Base-by-base conservation (phyloP, 2,113 vertebrate species). In the Erythrocercus mccallii region DNA sequence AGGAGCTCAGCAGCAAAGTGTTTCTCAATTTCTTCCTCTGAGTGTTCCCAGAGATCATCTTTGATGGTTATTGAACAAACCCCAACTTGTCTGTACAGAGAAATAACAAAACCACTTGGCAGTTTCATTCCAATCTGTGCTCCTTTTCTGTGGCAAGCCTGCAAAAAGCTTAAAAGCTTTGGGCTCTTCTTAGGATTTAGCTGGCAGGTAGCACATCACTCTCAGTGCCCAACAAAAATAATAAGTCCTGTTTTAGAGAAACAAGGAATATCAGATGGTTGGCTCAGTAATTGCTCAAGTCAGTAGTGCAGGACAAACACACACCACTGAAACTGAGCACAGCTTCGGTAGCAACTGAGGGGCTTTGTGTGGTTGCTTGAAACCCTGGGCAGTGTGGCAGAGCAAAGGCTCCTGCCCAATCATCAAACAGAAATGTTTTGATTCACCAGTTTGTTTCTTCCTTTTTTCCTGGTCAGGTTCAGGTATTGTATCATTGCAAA, bases 21-120 rank as follows among this genome's bases (percentile, higher is more conserved):
- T 96, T 97, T 51, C 88, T 95, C 58, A 95, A 40, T 74, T 96
- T 88, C 33, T 91, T 96, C 80, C 95, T 97, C 81, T 65, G 74
- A 57, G 95, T 95, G 94, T 98, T 98, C 33, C 95, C 95, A 81
- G 96, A 97, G 44, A 97, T 92, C 1, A 81, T 95, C 73, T 98
- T 94, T 44, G 96, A 92, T 16, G 97, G 84, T 23, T 97, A 45
- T 30, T 97, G 84, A 92, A 97, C 96, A 97, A 98, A 97, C 69
- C 96, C 97, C 45, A 95, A 76, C 93, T 97, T 18, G 0, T 61
- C 71, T 60, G 48, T 16, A 83, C 80, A 69, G 15, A 90, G 62
- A 70, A 78, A 81, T 25, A 74, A 48, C 10, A 69, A 12, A 25
- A 44, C 10, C 6, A 37, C 24, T 38, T 16, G 12, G 35, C 30